Conservation (phyloP, 2,888 invertebrate genomes). For the Philonicus albiceps region DNA sequence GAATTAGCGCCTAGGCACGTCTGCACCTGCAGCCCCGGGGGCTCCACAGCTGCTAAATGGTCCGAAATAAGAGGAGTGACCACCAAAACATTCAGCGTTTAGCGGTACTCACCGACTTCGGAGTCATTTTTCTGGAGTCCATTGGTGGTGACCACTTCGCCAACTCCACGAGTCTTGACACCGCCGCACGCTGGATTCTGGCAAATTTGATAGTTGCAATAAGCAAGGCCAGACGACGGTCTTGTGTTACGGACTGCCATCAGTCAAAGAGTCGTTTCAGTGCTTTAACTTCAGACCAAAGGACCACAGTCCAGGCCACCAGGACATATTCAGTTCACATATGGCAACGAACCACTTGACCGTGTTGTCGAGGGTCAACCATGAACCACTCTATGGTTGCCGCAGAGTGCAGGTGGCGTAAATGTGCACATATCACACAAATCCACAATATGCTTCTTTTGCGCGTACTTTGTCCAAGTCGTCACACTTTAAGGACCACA, state of each 20-base stretch:
- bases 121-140: background rate
- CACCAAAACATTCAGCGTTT: background rate
- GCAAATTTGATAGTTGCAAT: background rate
- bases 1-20: constrained; percentile 60
- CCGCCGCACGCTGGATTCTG: background rate
- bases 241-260: constrained; percentile 18
- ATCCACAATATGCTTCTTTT: background rate
- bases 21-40: background rate
- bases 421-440: background rate
- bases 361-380: background rate
- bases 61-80: background rate
- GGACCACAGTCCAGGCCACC: background rate
- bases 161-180: background rate
- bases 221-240: background rate
- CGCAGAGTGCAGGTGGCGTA: background rate
- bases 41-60: background rate
- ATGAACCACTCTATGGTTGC: background rate
- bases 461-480: background rate
- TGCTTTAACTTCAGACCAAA: background rate
- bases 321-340: background rate
- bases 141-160: background rate
- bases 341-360: background rate
- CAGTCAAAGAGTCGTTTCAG: background rate
- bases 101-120: background rate
- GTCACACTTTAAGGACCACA: background rate